These are phyloP conservation scores for Eucera pruinosa DNA, from an alignment of 2,888 invertebrate species.

Conservation along the genomic window DNA sequence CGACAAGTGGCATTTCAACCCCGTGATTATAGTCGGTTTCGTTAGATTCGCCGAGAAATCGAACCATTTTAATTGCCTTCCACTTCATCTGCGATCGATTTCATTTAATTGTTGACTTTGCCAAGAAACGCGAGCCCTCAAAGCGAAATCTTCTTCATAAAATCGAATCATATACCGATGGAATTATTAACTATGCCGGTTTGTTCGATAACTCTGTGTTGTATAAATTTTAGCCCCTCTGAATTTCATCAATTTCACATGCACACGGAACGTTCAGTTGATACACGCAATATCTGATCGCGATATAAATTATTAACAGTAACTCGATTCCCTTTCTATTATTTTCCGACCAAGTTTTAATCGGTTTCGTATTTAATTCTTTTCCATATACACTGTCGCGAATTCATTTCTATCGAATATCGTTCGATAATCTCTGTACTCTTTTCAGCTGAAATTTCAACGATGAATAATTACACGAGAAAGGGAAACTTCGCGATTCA, in stretches of 20 bases:
- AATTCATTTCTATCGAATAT: background rate
- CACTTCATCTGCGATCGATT: background rate
- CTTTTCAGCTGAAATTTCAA: background rate
- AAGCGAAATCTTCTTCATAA: too few relatives aligned
- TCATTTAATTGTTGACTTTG: background rate
- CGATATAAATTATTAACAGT: background rate
- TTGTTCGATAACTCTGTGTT: background rate
- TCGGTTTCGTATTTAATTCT: background rate
- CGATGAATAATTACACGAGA: background rate
- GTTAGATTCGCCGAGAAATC: conserved; percentile 3
- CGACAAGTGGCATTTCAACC: background rate
- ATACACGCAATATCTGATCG: background rate
- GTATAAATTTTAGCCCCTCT: background rate
- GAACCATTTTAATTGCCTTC: background rate
- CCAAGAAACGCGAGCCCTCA: background rate
- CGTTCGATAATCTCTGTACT: background rate
- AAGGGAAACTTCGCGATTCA: background rate
- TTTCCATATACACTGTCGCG: background rate
- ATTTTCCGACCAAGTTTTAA: background rate
- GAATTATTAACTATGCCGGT: background rate
- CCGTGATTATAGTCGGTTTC: conserved; percentile 14
- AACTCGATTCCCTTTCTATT: background rate
- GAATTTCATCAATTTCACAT: background rate
- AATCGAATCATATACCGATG: background rate
- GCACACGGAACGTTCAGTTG: too few relatives aligned